These are phyloP conservation scores for Amiota mariae DNA, from an alignment of 2,888 invertebrate genomes.

Conservation along the genomic window DNA sequence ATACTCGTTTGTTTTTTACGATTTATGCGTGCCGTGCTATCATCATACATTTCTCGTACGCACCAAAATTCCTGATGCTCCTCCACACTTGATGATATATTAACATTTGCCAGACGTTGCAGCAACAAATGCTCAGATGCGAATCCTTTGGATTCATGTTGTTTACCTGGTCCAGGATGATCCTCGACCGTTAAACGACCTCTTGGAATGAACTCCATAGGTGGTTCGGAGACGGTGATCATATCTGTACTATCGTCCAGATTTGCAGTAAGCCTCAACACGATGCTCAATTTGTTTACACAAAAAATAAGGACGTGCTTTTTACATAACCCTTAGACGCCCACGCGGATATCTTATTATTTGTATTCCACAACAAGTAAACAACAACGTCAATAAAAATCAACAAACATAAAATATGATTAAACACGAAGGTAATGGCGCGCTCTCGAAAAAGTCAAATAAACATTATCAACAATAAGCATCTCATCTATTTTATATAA, in stretches of 20 bases:
- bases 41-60: constrained; percentile 77
- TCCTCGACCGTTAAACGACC: constrained; percentile 85
- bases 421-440: no score
- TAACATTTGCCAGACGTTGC: constrained; percentile 84
- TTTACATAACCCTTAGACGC: neutral
- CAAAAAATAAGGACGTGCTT: neutral
- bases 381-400: neutral
- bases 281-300: neutral
- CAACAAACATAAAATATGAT: neutral
- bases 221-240: constrained; percentile 94
- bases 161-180: constrained; percentile 82
- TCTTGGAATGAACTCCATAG: constrained; percentile 92
- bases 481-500: no score
- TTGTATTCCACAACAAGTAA: neutral
- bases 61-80: constrained; percentile 76
- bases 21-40: constrained; percentile 66
- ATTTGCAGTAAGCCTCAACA: constrained; percentile 76
- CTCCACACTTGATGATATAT: constrained; percentile 77
- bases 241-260: constrained; percentile 89
- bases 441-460: constrained; percentile 10
- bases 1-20: constrained; percentile 51
- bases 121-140: constrained; percentile 80
- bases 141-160: constrained; percentile 72
- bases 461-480: constrained; percentile 5
- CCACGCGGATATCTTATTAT: neutral